phyloP scores from a whole-genome alignment of 2,113 vertebrate species.

The Amazona vittata region DNA sequence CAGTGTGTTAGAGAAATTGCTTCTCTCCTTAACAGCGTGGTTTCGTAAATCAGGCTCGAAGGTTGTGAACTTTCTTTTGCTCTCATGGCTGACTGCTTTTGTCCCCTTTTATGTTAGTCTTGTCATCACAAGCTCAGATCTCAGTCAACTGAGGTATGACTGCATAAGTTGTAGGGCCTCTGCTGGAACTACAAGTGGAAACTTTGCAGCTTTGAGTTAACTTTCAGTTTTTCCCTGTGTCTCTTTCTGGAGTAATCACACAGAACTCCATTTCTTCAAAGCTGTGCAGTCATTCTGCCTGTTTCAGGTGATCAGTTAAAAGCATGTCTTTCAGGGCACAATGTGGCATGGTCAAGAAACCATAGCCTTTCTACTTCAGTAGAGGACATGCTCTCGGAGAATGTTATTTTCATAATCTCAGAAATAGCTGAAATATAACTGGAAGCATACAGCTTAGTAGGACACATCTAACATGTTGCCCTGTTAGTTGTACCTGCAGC shows the following conservation, averaged over 20 bases:
- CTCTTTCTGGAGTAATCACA: not conserved
- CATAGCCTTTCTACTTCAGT: not conserved
- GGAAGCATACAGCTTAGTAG: not conserved
- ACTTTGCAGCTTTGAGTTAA: not conserved
- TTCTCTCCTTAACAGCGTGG: not conserved
- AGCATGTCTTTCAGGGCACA: fast-evolving
- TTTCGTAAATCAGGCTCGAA: not conserved
- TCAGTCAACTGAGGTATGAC: not conserved
- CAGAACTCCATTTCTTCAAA: not conserved
- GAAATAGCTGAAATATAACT: not conserved
- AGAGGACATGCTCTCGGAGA: not conserved
- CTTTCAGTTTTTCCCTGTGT: not conserved
- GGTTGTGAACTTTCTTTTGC: not conserved
- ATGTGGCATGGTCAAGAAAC: not conserved
- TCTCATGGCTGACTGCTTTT: not conserved
- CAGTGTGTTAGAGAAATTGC: not conserved
- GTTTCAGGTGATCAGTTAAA: not conserved
- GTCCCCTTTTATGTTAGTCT: fast-evolving
- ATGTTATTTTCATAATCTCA: not conserved
- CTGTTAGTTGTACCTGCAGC: not conserved
- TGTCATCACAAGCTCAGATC: not conserved
- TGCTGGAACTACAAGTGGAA: not conserved
- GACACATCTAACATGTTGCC: not conserved
- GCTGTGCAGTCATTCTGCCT: not conserved
- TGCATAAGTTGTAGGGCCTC: not conserved